Conservation (phyloP, 2,888 invertebrate species). For the Eupithecia subfuscata region DNA sequence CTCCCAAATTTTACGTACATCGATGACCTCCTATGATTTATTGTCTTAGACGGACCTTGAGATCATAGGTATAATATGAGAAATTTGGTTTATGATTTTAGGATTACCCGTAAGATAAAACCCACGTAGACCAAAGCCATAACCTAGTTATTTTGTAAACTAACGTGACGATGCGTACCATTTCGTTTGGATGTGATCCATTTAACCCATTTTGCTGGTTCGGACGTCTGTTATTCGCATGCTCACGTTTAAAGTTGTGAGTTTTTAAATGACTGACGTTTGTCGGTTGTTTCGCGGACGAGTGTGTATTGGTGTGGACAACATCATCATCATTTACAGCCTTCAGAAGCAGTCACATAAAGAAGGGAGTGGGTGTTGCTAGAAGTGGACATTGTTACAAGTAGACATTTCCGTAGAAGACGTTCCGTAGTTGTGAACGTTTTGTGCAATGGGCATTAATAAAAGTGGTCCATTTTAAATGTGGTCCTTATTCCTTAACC, state of each 20-base stretch:
- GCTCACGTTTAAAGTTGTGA: background rate
- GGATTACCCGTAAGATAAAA: background rate
- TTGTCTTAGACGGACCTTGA: background rate
- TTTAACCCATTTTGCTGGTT: conserved; percentile 39
- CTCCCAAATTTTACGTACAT: no score
- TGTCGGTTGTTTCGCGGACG: background rate
- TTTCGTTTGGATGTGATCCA: conserved; percentile 45
- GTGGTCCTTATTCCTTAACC: no score
- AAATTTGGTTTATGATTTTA: background rate
- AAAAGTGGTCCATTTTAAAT: background rate
- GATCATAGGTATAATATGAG: background rate
- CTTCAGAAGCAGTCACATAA: background rate
- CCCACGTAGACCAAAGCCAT: background rate
- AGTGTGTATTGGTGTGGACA: background rate
- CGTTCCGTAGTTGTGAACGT: background rate
- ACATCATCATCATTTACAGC: background rate
- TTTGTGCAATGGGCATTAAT: background rate
- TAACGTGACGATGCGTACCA: conserved; percentile 46
- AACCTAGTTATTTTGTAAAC: conserved; percentile 55
- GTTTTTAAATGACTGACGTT: background rate
- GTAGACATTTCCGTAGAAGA: background rate
- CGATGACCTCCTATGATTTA: no score
- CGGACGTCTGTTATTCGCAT: background rate
- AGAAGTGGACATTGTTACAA: background rate
- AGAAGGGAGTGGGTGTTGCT: background rate